These are phyloP conservation scores for Drosophila bocqueti DNA, from an alignment of 1,140 invertebrate species.

Conservation along the genomic window DNA sequence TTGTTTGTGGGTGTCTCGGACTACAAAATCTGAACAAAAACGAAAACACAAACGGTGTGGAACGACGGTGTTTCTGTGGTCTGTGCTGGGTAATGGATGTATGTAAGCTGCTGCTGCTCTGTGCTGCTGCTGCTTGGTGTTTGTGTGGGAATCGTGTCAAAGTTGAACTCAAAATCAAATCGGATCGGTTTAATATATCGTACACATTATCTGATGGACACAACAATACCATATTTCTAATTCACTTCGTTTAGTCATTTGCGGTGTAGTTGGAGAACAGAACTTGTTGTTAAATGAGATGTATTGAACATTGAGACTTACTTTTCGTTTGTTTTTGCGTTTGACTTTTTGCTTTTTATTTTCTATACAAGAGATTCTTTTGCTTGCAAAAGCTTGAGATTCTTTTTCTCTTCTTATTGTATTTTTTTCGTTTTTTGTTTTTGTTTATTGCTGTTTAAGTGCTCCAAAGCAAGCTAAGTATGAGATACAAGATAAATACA, in stretches of 20 bases:
- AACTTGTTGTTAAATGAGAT: constrained; percentile 48
- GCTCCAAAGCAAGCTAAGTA: constrained; percentile 85
- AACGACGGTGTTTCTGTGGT: constrained; percentile 22
- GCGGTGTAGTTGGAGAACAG: constrained; percentile 19
- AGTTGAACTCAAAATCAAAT: constrained; percentile 34
- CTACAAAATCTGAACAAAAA: constrained; percentile 42
- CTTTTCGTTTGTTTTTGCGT: constrained; percentile 79
- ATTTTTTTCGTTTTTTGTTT: constrained; percentile 49
- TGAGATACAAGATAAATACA: constrained; percentile 85
- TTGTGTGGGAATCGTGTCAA: constrained; percentile 15
- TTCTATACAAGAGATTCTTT: constrained; percentile 47
- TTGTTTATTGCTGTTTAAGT: constrained; percentile 81
- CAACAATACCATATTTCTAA: constrained; percentile 1
- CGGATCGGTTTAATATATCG: constrained; percentile 14
- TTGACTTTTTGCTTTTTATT: constrained; percentile 73
- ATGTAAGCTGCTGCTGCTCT: constrained; percentile 21
- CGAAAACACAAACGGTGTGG: constrained; percentile 52
- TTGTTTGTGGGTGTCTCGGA: constrained; percentile 32
- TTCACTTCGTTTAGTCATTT: constrained; percentile 4
- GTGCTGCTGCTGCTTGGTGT: constrained; percentile 25
- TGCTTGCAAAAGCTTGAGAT: constrained; percentile 53
- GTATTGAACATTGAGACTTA: constrained; percentile 76
- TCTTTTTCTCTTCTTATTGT: constrained; percentile 50
- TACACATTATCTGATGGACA: neutral
- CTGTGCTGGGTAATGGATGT: neutral